Evolutionary conservation across 2,888 invertebrate genomes (phyloP).

Genomic region (Cistogaster globosa): DNA sequence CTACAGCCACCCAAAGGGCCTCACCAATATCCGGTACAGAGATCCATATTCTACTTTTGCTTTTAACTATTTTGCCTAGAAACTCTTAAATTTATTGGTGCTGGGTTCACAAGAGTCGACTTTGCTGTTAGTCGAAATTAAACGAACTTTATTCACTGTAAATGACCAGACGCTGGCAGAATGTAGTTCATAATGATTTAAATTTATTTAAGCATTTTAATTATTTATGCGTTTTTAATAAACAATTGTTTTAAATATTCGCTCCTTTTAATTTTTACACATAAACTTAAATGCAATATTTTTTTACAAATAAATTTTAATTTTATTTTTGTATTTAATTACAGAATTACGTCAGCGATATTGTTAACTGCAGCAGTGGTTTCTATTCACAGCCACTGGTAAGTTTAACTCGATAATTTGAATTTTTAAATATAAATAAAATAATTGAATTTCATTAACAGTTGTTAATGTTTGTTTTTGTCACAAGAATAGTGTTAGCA

Average conservation of each 20-base stretch:
- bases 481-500: constrained; percentile 9
- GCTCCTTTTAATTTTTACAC: not conserved
- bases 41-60: too few species aligned
- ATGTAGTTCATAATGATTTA: constrained; percentile 27
- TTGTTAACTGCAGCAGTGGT: constrained; percentile 11
- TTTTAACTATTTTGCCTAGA: too few species aligned
- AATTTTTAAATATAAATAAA: constrained; percentile 3
- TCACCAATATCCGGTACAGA: too few species aligned
- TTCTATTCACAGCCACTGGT: constrained; percentile 6
- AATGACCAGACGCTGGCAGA: constrained; percentile 32
- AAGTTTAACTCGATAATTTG: constrained; percentile 38
- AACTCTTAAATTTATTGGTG: not conserved
- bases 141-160: constrained; percentile 30
- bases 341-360: constrained; percentile 41
- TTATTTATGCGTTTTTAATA: constrained; percentile 5
- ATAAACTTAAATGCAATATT: constrained; percentile 16
- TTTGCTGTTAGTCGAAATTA: too few species aligned
- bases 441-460: constrained; percentile 42
- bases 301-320: constrained; percentile 9
- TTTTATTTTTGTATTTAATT: constrained; percentile 40
- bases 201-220: not conserved
- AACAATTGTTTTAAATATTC: constrained; percentile 30
- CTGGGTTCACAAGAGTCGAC: not conserved
- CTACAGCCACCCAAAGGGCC: too few species aligned
- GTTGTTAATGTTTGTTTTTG: constrained; percentile 10